Evolutionary conservation across 2,888 invertebrate species (phyloP), one percentile per base, ranked within the genome.

Genomic region (Punctoribates punctum): DNA sequence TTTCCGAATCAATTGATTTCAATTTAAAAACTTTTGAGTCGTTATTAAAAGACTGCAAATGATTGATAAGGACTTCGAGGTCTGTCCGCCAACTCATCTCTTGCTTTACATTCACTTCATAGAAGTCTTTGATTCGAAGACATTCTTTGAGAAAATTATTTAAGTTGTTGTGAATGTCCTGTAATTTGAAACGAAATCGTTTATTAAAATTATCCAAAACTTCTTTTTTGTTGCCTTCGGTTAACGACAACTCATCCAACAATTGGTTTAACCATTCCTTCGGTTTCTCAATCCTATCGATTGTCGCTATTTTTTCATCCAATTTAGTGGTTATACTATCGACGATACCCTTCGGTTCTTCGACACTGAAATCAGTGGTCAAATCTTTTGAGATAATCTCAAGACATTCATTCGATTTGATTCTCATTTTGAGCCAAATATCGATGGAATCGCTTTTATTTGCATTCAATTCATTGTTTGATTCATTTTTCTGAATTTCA

Each of bases 41-140:
- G 27, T 38, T 9, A 60, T 9, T 29, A 0, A 17, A n/a, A 38
- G 20, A 3, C 6, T 65, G 65, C 38, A 65, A 38, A n/a, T 38
- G 65, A 65, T 29, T 34, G 15, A 65, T 27, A 34, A 65, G 25
- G 2, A 8, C n/a, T 5, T 65, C 38, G n/a, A 65, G 38, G 34
- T 65, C 65, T 65, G 17, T 20, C 27, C 65, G 23, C 65, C 65
- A 65, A 27, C 27, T 27, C 65, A 65, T 65, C 65, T 65, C 65
- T 34, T 65, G 27, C n/a, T 38, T 65, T 17, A 65, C 38, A n/a
- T 65, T 38, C n/a, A 34, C 27, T 11, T 34, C 65, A 38, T 65
- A 65, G 20, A 34, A 65, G 15, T 65, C n/a, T 65, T 65, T 65
- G n/a, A 65, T 65, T 17, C 65, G 65, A 38, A 38, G 38, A 65